Base-by-base conservation (phyloP, 2,113 vertebrate genomes). In the Carassius carassius region DNA sequence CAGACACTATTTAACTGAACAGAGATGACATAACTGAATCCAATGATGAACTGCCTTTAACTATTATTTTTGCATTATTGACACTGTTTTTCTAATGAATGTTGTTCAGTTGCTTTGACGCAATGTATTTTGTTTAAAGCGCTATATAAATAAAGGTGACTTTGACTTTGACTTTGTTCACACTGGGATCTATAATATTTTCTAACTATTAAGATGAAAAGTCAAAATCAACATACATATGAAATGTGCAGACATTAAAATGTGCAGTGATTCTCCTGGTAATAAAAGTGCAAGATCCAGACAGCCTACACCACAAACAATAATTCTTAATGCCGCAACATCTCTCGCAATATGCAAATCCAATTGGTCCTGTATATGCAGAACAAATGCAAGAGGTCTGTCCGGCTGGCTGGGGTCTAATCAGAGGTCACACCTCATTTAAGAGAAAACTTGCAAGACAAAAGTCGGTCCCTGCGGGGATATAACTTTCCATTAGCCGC, bases 351-450 rank as follows among this genome's bases (percentile, higher is more conserved):
- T 23, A 78, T 25, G 77, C 35, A 80, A 80, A 80, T 65, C 21
- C 23, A 67, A 65, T 80, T 49, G 62, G 62, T n/a, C 25, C 37
- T 29, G 62, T 25, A 67, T 67, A 23, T 51, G n/a, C 41, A 67
- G 78, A 67, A 81, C 78, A 67, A 81, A 81, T 81, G 29, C 16
- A 29, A 67, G 60, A 81, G 25, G 10, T 67, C 25, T 51, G 62
- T 32, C 44, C 1, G 9, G 62, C n/a, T 81, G 62, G 60, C 78
- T 51, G 16, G 62, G 41, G 78, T 81, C 78, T 81, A 81, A 81
- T 32, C 78, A 80, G 12, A 63, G 78, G 78, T 81, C 78, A 81
- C 62, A 81, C 78, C 44, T 67, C 78, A 65, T 81, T 81, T 81
- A 81, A 81, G 44, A 67, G 78, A 81, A 67, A 80, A 81, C 49